Conservation (phyloP, 2,797 vertebrate species). For the Falco biarmicus region DNA sequence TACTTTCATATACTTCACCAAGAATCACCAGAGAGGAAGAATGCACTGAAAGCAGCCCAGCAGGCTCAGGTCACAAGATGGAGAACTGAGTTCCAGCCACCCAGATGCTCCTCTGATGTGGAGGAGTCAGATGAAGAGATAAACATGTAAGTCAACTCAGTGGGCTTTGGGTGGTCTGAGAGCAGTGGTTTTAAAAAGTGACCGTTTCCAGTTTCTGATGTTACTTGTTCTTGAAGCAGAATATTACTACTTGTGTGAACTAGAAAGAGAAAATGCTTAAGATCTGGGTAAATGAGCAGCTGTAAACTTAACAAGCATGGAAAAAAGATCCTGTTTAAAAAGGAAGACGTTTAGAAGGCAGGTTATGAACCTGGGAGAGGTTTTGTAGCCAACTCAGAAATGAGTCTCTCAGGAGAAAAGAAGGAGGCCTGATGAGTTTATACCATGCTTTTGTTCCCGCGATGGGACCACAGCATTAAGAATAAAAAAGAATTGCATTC, state of each 20-base stretch:
- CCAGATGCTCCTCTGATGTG: slow-evolving; percentile 1
- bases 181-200: background rate
- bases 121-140: background rate
- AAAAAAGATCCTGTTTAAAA: background rate
- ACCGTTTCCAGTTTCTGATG: background rate
- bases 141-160: background rate
- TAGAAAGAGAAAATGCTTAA: background rate
- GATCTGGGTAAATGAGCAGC: background rate
- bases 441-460: background rate
- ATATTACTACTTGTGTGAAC: background rate
- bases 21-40: slow-evolving; percentile 68
- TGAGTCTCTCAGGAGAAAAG: background rate
- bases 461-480: background rate
- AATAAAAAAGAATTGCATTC: background rate
- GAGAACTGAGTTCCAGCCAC: slow-evolving; percentile 59
- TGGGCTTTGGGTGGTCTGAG: background rate
- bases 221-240: background rate
- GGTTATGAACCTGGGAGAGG: background rate
- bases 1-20: slow-evolving; percentile 76
- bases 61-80: slow-evolving; percentile 12
- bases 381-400: background rate
- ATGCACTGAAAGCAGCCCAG: slow-evolving; percentile 5
- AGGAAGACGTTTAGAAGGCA: background rate
- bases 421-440: background rate
- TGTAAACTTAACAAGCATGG: background rate